A percentile compares a stretch with the other conserved stretches of the same genome.
phyloP scores from a whole-genome alignment of 2,888 invertebrate species.

The Drosophila prostipennis region DNA sequence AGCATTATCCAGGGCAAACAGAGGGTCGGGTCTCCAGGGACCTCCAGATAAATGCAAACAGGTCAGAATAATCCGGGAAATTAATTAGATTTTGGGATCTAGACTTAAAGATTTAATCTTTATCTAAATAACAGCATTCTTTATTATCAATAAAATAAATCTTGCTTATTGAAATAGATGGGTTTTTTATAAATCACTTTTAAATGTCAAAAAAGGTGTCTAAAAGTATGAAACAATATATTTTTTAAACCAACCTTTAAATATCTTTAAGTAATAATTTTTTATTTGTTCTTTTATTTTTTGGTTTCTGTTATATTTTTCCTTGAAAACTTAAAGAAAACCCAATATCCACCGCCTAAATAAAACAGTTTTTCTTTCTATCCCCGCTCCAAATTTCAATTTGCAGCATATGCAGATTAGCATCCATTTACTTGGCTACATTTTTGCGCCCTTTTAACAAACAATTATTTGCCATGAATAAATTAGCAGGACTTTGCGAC shows the following conservation, averaged over 20 bases:
- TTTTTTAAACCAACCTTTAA: too few species aligned
- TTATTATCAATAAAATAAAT: neutral
- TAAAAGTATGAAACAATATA: too few species aligned
- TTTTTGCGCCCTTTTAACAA: constrained; percentile 56
- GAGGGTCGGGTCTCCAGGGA: too few species aligned
- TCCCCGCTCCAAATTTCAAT: constrained; percentile 25
- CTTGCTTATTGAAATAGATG: too few species aligned
- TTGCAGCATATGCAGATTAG: constrained; percentile 45
- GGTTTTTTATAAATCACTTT: too few species aligned
- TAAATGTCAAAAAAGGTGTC: too few species aligned
- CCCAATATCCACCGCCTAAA: neutral
- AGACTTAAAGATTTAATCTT: neutral
- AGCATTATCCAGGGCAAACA: constrained; percentile 17
- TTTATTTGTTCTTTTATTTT: too few species aligned
- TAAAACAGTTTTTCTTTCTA: neutral
- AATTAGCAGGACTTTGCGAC: constrained; percentile 58
- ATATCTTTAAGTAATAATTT: too few species aligned
- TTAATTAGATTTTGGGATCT: constrained; percentile 1
- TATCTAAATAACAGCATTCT: too few species aligned
- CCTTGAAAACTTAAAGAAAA: neutral
- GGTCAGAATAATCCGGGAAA: constrained; percentile 3
- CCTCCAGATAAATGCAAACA: constrained; percentile 16
- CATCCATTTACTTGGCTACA: constrained; percentile 33
- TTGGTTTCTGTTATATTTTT: neutral
- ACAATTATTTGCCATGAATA: constrained; percentile 77